phyloP scores from a whole-genome alignment of 2,797 vertebrate genomes.

The Chloroceryle amazona region DNA sequence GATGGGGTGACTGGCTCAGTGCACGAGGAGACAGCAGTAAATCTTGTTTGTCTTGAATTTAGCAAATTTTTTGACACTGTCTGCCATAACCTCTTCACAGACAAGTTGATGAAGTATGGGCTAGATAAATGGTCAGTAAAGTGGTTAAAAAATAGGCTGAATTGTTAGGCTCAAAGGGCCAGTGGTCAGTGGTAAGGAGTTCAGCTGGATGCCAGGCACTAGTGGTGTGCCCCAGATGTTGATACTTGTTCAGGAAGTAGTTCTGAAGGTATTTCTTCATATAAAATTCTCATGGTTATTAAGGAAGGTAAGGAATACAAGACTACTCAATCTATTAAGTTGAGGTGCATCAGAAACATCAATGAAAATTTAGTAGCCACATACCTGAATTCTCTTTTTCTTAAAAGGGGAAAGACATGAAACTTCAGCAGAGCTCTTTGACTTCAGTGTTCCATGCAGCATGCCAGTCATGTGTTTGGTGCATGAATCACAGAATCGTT shows the following conservation, averaged over 20 bases:
- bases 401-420: not conserved
- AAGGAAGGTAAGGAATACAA: not conserved
- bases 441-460: not conserved
- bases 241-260: not conserved
- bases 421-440: not conserved
- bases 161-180: not conserved
- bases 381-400: not conserved
- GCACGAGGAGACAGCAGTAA: not conserved
- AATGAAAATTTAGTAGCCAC: not conserved
- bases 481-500: not conserved
- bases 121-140: not conserved
- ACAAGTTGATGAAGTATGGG: not conserved
- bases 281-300: not conserved
- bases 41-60: not conserved
- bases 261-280: not conserved
- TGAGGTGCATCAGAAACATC: not conserved
- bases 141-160: not conserved
- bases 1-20: not conserved
- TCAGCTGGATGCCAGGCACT: not conserved
- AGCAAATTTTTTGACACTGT: not conserved
- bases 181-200: not conserved
- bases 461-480: not conserved
- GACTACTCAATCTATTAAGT: not conserved
- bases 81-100: not conserved
- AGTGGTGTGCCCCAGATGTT: not conserved